Evolutionary conservation across 2,113 vertebrate genomes (phyloP), one percentile per base, ranked within the genome.

Genomic region (Tiliqua scincoides): DNA sequence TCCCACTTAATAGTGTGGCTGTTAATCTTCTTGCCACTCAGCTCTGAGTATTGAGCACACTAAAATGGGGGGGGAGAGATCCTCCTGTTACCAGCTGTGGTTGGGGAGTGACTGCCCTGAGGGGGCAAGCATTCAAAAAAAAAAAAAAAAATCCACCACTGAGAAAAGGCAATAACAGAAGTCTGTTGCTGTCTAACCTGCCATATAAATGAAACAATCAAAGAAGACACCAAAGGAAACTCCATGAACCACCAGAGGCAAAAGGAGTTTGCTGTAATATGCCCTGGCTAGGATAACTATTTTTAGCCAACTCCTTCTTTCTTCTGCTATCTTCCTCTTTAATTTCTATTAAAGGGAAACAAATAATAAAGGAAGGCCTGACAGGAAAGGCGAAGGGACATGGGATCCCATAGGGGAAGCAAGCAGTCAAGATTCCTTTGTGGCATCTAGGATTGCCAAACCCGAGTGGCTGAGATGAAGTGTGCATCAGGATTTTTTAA

Each of bases 201-300:
- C 95, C 94, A 93, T 95, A 96, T 95, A 97, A 96, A 97, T 97
- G 96, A 97, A 97, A 97, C 96, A 97, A 97, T 97, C 96, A 96
- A 95, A 94, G 91, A 95, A 95, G 95, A 96, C 95, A 96, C 96
- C 95, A 96, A 97, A 96, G 94, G 93, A 96, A 96, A 95, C 94
- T 95, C 95, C 95, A 88, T 93, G 92, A 92, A 95, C 88, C 92
- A 96, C 95, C 94, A 95, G 95, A 96, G 96, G 96, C 96, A 94
- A 96, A 90, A 95, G 87, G 92, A 91, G 94, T 95, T 96, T 87
- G 93, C 84, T 96, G 94, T 95, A 96, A 96, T 96, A 96, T 96
- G 96, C 94, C 95, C 94, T 93, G 93, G 94, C 91, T 95, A 89
- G 87, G 35, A 93, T 79, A 93, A 93, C 95, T 96, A 96, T 96